Conservation (phyloP, 2,113 vertebrate species). For the Nematolebias whitei region DNA sequence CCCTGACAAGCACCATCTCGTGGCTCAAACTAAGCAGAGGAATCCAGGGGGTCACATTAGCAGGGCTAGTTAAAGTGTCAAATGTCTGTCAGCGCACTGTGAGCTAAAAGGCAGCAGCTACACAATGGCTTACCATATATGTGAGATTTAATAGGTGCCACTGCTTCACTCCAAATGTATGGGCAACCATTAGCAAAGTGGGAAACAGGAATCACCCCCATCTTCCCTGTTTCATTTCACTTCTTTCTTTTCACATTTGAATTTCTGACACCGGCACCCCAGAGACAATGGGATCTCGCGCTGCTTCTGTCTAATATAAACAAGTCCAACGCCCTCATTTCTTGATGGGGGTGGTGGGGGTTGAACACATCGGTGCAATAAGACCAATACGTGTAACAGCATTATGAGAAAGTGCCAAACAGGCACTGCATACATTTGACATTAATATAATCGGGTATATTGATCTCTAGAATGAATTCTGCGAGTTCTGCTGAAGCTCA, state of each 20-base stretch:
- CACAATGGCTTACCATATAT: conserved; percentile 29
- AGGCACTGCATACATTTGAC: conserved; percentile 43
- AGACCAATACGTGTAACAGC: conserved; percentile 35
- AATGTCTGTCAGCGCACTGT: conserved; percentile 55
- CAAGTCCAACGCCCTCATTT: conserved; percentile 36
- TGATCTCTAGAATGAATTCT: conserved; percentile 68
- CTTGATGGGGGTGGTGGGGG: conserved; percentile 5
- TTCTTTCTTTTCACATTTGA: conserved; percentile 40
- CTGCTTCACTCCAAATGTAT: conserved; percentile 42
- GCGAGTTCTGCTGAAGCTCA: conserved; percentile 56
- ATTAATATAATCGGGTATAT: conserved; percentile 70
- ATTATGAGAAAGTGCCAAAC: conserved; percentile 56
- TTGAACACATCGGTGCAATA: conserved; percentile 21
- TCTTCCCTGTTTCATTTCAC: conserved; percentile 35
- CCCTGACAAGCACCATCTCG: conserved; percentile 36
- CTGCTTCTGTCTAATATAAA: conserved; percentile 55
- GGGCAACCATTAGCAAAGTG: conserved; percentile 42
- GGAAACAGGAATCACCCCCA: conserved; percentile 21
- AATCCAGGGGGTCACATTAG: conserved; percentile 55
- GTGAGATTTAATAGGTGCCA: conserved; percentile 54
- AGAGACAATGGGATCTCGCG: conserved; percentile 28
- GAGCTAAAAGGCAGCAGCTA: conserved; percentile 28
- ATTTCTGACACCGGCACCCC: conserved; percentile 50
- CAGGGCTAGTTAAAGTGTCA: conserved; percentile 50
- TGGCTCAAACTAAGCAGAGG: conserved; percentile 25